Percentiles rank a stretch among this genome's conserved stretches.
Evolutionary conservation across 2,797 vertebrate species (phyloP).

Genomic region (Cephalopachus bancanus): DNA sequence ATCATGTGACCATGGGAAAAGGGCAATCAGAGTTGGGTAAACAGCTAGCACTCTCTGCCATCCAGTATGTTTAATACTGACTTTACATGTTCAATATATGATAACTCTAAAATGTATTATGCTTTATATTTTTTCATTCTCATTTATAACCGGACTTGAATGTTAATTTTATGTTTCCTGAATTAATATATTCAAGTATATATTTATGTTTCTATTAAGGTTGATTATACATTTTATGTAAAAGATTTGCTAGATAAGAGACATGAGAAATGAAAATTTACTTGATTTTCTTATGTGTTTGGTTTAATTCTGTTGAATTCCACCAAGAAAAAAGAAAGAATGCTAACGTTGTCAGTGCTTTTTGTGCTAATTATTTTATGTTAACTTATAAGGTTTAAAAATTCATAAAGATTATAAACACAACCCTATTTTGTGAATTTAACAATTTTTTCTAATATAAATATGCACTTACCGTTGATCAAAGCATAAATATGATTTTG

Average conservation of each 20-base stretch:
- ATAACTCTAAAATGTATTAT: not conserved
- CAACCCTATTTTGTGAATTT: conserved; percentile 35
- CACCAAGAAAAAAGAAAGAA: not conserved
- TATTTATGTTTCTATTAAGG: conserved; percentile 3
- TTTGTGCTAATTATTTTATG: conserved; percentile 4
- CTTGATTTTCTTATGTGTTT: conserved; percentile 52
- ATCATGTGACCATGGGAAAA: not conserved
- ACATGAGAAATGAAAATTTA: conserved; percentile 33
- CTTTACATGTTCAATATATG: not conserved
- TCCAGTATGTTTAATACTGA: not conserved
- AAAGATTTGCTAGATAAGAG: conserved; percentile 46
- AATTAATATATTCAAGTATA: conserved; percentile 35
- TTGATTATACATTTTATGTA: conserved; percentile 43
- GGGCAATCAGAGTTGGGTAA: not conserved
- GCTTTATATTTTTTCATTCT: conserved; percentile 44
- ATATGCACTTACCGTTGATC: conserved; percentile 30
- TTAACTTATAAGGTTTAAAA: not conserved
- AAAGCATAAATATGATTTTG: not conserved
- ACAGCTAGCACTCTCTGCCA: not conserved
- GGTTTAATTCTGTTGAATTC: conserved; percentile 34
- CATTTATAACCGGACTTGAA: not conserved
- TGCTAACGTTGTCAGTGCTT: not conserved
- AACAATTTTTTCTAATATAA: not conserved
- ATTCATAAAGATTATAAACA: not conserved
- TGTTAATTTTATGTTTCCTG: conserved; percentile 4